These are phyloP conservation scores for Hemicrepidius hirtus DNA, from an alignment of 2,888 invertebrate species.

Conservation along the genomic window DNA sequence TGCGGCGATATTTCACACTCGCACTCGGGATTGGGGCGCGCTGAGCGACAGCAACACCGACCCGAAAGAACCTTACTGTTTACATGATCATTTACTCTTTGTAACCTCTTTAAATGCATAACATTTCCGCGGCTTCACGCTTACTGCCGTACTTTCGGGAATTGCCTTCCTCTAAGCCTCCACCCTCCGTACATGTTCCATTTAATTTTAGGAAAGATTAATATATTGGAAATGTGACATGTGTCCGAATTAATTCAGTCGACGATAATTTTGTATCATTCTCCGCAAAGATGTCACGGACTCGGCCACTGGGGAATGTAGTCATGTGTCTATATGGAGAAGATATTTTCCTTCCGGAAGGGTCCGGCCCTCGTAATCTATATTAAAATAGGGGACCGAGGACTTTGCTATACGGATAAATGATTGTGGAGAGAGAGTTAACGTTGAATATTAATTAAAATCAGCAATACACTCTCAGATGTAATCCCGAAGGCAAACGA, in stretches of 20 bases:
- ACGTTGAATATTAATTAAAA: constrained; percentile 62
- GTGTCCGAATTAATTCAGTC: constrained; percentile 43
- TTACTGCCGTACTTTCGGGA: constrained; percentile 65
- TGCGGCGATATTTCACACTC: constrained; percentile 64
- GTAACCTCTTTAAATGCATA: constrained; percentile 71
- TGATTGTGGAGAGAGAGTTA: constrained; percentile 53
- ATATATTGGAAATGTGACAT: constrained; percentile 46
- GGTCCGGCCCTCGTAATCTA: constrained; percentile 56
- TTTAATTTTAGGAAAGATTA: constrained; percentile 45
- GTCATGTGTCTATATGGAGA: constrained; percentile 51
- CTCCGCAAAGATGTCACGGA: constrained; percentile 47
- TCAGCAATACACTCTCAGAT: constrained; percentile 58
- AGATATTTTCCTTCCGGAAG: constrained; percentile 55
- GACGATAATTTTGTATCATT: constrained; percentile 40
- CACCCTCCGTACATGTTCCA: constrained; percentile 21
- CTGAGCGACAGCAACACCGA: constrained; percentile 61
- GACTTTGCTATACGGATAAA: constrained; percentile 54
- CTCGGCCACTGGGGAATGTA: constrained; percentile 35
- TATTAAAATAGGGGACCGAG: constrained; percentile 54
- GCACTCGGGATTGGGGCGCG: constrained; percentile 57
- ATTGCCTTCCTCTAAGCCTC: constrained; percentile 62
- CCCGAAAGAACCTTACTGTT: constrained; percentile 65
- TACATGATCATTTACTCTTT: constrained; percentile 69
- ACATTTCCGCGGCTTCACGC: constrained; percentile 65
- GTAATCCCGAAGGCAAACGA: constrained; percentile 58